Evolutionary conservation across 2,797 vertebrate genomes (phyloP), one percentile per base, ranked within the genome.

Genomic region (Sebastes trivittatus): DNA sequence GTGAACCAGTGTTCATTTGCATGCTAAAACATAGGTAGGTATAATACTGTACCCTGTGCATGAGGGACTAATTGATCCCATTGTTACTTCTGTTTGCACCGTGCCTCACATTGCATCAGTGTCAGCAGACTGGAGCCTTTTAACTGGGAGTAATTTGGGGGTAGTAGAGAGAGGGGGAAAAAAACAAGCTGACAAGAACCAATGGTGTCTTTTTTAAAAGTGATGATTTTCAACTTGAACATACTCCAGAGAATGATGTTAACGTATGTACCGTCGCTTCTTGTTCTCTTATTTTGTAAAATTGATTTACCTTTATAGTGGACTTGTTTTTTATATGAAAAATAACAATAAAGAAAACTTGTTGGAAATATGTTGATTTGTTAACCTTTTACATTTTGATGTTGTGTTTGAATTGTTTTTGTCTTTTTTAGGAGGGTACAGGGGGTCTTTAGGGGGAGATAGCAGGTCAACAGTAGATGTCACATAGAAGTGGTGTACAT

Each of bases 281-380:
- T 72, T 79, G 60, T 80, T 83, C 54, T 87, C 34, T 81, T 90
- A 59, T 88, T 89, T 87, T 89, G 81, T 90, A 89, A 77, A 56
- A 59, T 80, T 86, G 54, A 66, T 81, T 88, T 80, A 69, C 71
- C 66, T 91, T 90, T 89, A 74, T 86, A 88, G 85, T 91, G 66
- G 58, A 84, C 29, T 83, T 49, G 7, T 72, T 88, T 89, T 91
- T 89, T 84, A 74, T 86, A 85, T 83, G 13, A 77, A 88, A 74
- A 79, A 76, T 66, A 73, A 78, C 54, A 65, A 86, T 89, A 91
- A 83, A 97, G 96, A 93, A 46, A 96, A 96, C 25, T 30, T 81
- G 67, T 72, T 80, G 79, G 42, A 64, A 76, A 68, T 30, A 2
- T 27, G 2, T 22, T 22, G 3, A 56, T 63, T 76, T 66, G 4